Percentiles rank a stretch among this genome's conserved stretches.
phyloP scores from a whole-genome alignment of 1,140 invertebrate species.

The Cryptotermes secundus region DNA sequence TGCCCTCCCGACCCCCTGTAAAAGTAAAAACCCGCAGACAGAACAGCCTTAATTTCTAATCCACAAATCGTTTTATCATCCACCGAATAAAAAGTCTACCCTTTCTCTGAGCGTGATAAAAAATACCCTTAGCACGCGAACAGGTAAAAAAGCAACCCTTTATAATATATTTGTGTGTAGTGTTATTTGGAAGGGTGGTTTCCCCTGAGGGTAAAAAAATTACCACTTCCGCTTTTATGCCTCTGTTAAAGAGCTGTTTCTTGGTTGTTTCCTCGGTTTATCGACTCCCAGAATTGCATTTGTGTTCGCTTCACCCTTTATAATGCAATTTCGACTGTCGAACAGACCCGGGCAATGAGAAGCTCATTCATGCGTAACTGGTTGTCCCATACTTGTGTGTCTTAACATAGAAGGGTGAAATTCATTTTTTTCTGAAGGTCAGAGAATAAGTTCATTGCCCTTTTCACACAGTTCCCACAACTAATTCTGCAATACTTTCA shows the following conservation, averaged over 20 bases:
- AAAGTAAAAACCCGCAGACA: neutral
- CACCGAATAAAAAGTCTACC: neutral
- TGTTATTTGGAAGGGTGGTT: neutral
- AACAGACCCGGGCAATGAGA: neutral
- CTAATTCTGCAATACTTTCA: neutral
- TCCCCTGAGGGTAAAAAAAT: neutral
- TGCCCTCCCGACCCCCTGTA: neutral
- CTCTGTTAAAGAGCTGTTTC: neutral
- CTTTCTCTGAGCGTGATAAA: neutral
- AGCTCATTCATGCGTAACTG: neutral
- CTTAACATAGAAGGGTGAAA: neutral
- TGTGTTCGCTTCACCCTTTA: neutral
- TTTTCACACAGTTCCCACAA: neutral
- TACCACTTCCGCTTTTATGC: constrained; percentile 2
- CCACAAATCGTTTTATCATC: neutral
- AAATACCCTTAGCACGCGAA: constrained; percentile 18
- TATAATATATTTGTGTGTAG: neutral
- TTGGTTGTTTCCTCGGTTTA: neutral
- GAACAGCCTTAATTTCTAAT: neutral
- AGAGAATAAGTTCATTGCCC: too few relatives aligned
- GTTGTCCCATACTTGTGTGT: neutral
- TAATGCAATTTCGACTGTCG: neutral
- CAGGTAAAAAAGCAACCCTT: constrained; percentile 25
- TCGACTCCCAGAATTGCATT: neutral
- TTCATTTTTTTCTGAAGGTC: neutral